Evolutionary conservation across 2,888 invertebrate species (phyloP).

Genomic region (Gari tellinella): DNA sequence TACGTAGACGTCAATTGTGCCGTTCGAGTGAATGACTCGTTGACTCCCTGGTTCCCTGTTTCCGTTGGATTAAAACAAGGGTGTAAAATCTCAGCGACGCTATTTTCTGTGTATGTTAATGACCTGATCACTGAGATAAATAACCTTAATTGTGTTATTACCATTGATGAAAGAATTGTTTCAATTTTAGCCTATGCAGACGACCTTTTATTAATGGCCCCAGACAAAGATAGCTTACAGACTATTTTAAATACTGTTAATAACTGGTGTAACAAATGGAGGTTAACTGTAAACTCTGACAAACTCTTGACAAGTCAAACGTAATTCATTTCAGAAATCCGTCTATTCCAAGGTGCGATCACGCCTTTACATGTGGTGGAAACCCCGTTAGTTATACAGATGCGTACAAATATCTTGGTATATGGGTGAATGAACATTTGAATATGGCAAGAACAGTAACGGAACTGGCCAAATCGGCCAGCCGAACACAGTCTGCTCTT

Average conservation of each 20-base stretch:
- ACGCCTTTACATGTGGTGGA: slow-evolving; percentile 1
- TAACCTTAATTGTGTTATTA: no score
- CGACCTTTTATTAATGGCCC: no score
- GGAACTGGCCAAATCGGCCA: slow-evolving; percentile 3
- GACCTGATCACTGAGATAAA: no score
- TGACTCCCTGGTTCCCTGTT: slow-evolving; percentile 4
- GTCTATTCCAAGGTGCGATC: not conserved
- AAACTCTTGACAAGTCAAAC: slow-evolving; percentile 1
- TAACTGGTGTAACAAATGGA: slow-evolving; percentile 5
- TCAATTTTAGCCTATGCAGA: no score
- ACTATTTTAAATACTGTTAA: not conserved
- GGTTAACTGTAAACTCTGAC: slow-evolving; percentile 4
- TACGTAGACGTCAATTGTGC: slow-evolving; percentile 5
- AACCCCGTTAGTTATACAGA: not conserved
- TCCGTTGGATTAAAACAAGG: not conserved
- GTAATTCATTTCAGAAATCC: slow-evolving; percentile 1
- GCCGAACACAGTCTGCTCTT: slow-evolving; percentile 1
- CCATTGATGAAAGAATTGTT: no score
- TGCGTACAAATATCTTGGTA: not conserved
- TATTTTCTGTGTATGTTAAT: no score
- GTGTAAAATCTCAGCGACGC: no score
- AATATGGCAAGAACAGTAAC: not conserved
- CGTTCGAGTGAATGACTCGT: not conserved
- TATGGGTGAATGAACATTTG: slow-evolving; percentile 3
- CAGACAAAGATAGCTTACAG: no score